phyloP scores from a whole-genome alignment of 1,140 invertebrate genomes.

The Drosophila orosa region DNA sequence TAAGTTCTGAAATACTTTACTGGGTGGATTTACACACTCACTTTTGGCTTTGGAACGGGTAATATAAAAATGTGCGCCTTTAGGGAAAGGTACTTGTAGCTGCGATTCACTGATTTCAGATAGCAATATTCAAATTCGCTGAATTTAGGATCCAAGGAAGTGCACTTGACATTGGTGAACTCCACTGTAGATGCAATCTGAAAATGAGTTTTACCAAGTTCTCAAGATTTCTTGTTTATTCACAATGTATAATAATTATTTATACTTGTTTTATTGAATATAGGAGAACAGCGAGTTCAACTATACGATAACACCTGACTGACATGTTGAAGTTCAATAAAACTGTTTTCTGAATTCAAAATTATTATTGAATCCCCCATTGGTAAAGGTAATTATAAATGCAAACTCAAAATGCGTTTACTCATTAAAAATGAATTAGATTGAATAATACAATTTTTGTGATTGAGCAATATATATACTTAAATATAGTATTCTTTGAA shows the following conservation, averaged over 20 bases:
- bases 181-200: background rate
- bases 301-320: background rate
- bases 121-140: conserved; percentile 26
- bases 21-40: background rate
- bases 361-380: background rate
- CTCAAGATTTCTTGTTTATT: background rate
- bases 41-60: background rate
- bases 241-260: background rate
- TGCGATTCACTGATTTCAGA: conserved; percentile 21
- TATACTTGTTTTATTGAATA: background rate
- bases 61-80: background rate
- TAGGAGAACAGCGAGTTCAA: background rate
- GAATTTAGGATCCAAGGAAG: conserved; percentile 10
- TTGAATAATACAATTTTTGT: too few relatives aligned
- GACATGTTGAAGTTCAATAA: background rate
- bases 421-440: background rate
- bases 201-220: background rate
- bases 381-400: too few relatives aligned
- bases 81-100: conserved; percentile 27
- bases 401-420: background rate
- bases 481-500: too few relatives aligned
- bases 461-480: too few relatives aligned
- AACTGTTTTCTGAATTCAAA: background rate
- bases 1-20: background rate
- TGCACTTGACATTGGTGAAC: conserved; percentile 41